These are phyloP conservation scores for Rhinogobius similis DNA, from an alignment of 2,113 vertebrate species.

Conservation along the genomic window DNA sequence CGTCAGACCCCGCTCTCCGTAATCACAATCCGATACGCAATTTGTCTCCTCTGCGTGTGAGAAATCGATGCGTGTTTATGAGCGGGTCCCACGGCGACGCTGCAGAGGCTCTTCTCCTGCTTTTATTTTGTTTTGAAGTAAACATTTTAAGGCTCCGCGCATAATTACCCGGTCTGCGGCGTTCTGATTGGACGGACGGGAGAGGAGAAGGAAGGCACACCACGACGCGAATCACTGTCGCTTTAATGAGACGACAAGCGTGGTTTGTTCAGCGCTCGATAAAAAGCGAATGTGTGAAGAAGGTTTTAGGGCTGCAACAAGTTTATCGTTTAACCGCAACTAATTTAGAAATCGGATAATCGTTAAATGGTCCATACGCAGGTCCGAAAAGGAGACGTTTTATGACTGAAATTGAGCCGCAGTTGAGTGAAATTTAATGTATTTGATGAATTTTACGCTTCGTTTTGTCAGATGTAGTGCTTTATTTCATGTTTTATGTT, in stretches of 20 bases:
- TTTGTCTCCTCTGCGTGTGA: conserved; percentile 1
- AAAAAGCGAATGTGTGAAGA: background rate
- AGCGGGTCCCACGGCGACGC: background rate
- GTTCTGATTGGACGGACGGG: background rate
- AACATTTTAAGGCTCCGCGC: background rate
- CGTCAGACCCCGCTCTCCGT: conserved; percentile 8
- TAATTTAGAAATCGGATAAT: too few relatives aligned
- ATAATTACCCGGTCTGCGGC: background rate
- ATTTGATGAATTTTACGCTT: too few relatives aligned
- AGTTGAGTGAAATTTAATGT: too few relatives aligned
- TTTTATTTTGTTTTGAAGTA: background rate
- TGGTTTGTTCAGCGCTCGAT: background rate
- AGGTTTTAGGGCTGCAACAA: too few relatives aligned
- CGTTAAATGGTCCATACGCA: too few relatives aligned
- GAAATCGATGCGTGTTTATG: background rate
- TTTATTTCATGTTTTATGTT: too few relatives aligned
- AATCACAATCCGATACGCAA: conserved; percentile 7
- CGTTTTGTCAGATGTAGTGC: too few relatives aligned
- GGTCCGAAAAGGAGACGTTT: too few relatives aligned
- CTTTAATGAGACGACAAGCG: background rate
- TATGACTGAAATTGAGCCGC: too few relatives aligned
- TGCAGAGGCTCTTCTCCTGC: background rate
- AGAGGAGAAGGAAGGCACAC: background rate
- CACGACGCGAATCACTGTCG: background rate
- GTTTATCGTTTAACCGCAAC: too few relatives aligned